phyloP scores from a whole-genome alignment of 2,888 invertebrate species.

The Cheiracanthium punctorium region DNA sequence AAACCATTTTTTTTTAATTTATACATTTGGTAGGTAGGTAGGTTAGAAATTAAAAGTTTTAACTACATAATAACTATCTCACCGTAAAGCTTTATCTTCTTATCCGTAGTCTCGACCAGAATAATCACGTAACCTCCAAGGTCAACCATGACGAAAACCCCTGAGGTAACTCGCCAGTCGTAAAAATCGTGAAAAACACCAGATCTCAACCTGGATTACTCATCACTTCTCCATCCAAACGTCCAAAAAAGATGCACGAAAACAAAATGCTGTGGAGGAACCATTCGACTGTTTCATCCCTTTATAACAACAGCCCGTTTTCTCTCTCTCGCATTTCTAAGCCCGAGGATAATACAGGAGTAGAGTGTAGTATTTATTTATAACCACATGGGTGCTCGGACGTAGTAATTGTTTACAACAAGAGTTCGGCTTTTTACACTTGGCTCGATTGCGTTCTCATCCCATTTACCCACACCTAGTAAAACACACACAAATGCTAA shows the following conservation, averaged over 20 bases:
- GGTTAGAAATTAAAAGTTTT: no score
- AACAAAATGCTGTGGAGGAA: no score
- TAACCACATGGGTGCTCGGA: slow-evolving; percentile 40
- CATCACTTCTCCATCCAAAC: slow-evolving; percentile 25
- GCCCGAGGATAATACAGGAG: background rate
- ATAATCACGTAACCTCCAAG: slow-evolving; percentile 96
- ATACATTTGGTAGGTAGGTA: no score
- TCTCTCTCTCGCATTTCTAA: background rate
- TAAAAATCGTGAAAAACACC: background rate
- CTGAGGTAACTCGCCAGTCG: slow-evolving; percentile 18
- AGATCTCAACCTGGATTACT: slow-evolving; percentile 16
- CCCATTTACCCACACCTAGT: slow-evolving; percentile 32
- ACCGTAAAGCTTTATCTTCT: slow-evolving; percentile 95
- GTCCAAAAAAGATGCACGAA: slow-evolving; percentile 1
- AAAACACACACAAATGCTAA: background rate
- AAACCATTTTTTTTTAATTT: no score
- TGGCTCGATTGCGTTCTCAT: background rate
- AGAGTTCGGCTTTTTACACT: background rate
- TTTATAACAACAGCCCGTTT: slow-evolving; percentile 4
- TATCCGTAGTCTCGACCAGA: slow-evolving; percentile 93
- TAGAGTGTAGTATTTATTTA: slow-evolving; percentile 5
- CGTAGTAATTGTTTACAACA: slow-evolving; percentile 7
- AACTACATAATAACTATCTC: slow-evolving; percentile 72
- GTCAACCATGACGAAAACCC: slow-evolving; percentile 82
- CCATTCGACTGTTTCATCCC: background rate